Evolutionary conservation across 2,797 vertebrate species (phyloP).

Genomic region (Halcyon smyrnensis): DNA sequence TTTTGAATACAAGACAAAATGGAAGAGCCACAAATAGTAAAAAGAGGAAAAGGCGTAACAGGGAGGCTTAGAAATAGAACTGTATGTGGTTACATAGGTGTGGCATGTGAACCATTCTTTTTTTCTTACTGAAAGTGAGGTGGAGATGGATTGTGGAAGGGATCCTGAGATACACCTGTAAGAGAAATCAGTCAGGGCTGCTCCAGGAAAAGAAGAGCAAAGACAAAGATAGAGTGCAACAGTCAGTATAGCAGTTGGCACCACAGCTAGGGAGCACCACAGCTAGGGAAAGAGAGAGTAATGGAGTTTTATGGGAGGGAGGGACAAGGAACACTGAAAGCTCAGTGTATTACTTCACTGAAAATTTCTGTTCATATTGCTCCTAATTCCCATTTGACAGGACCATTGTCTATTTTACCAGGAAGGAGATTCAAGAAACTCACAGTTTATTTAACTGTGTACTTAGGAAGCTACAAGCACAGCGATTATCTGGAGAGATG

Average conservation of each 20-base stretch:
- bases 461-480: constrained; percentile 32
- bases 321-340: background rate
- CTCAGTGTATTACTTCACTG: constrained; percentile 9
- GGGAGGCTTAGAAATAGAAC: background rate
- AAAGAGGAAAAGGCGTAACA: background rate
- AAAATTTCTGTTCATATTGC: constrained; percentile 12
- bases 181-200: background rate
- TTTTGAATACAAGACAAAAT: background rate
- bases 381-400: background rate
- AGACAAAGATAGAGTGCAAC: background rate
- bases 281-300: background rate
- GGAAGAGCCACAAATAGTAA: background rate
- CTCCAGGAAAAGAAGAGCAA: background rate
- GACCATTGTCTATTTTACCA: background rate
- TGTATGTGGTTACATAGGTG: background rate
- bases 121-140: background rate
- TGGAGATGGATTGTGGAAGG: background rate
- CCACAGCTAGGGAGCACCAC: too few species aligned
- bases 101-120: background rate
- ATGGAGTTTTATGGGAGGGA: background rate
- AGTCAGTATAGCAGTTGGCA: background rate
- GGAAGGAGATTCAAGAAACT: constrained; percentile 34
- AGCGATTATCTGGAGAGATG: background rate
- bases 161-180: background rate
- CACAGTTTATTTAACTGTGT: background rate